These are phyloP conservation scores for Stenurella melanura DNA, from an alignment of 2,888 invertebrate genomes.

Conservation along the genomic window DNA sequence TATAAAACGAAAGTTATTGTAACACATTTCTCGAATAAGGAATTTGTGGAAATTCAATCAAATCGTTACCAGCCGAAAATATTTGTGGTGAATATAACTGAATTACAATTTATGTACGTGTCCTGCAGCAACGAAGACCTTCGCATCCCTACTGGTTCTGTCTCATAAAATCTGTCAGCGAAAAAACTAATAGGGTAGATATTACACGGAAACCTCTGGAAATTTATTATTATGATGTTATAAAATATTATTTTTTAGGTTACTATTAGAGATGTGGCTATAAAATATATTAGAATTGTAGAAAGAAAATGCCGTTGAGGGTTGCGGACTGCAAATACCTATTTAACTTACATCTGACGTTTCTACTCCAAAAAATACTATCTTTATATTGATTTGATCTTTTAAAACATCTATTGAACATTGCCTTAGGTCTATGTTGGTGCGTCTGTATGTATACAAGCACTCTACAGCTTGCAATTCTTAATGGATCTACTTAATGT, in stretches of 20 bases:
- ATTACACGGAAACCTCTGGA: background rate
- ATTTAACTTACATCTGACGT: no score
- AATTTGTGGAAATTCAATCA: background rate
- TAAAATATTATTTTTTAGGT: constrained; percentile 9
- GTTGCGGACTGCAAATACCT: no score
- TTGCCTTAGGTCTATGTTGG: no score
- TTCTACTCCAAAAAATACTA: no score
- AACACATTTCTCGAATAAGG: background rate
- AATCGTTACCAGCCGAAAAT: background rate
- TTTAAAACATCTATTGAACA: no score
- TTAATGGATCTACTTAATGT: no score
- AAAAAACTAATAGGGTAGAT: constrained; percentile 18
- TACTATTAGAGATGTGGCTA: background rate
- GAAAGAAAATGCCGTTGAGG: no score
- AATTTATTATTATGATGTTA: constrained; percentile 8
- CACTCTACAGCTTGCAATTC: no score
- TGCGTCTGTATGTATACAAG: no score
- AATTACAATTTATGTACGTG: constrained; percentile 10
- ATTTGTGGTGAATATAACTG: constrained; percentile 1
- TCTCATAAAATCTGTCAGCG: constrained; percentile 8
- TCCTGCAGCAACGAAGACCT: background rate
- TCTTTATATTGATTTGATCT: no score
- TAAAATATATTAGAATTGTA: background rate
- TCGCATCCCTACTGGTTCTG: constrained; percentile 5
- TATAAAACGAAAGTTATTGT: no score